A percentile compares a stretch with the other conserved stretches of the same genome.
Conservation (phyloP, 2,113 vertebrate species). For the Antennarius striatus region DNA sequence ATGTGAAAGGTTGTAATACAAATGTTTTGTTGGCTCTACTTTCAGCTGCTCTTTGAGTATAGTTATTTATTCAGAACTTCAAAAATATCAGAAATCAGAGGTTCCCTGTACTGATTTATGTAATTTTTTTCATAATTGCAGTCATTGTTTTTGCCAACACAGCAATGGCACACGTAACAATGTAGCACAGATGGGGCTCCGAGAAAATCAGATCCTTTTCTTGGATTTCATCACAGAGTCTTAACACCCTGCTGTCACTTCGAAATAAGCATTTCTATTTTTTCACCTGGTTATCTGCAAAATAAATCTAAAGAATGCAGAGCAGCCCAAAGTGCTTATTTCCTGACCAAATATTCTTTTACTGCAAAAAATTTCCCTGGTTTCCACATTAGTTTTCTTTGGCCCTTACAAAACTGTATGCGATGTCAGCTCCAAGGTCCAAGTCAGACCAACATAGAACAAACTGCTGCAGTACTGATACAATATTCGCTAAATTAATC, state of each 20-base stretch:
- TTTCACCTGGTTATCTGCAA: not conserved
- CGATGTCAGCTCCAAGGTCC: not conserved
- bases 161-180: not conserved
- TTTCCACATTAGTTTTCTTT: not conserved
- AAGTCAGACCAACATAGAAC: too few species aligned
- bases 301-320: not conserved
- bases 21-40: too few species aligned
- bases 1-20: too few species aligned
- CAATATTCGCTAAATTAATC: not conserved
- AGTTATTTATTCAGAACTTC: too few species aligned
- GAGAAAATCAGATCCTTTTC: conserved; percentile 18
- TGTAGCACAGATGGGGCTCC: conserved; percentile 23
- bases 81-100: not conserved
- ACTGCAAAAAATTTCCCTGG: not conserved
- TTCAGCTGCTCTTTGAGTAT: too few species aligned
- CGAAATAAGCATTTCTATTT: conserved; percentile 11
- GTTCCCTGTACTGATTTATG: not conserved
- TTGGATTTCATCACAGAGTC: conserved; percentile 20
- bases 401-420: not conserved
- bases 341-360: not conserved
- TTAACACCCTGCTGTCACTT: conserved; percentile 23
- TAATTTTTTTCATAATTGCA: not conserved
- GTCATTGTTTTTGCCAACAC: not conserved
- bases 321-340: not conserved
- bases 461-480: too few species aligned